phyloP scores from a whole-genome alignment of 1,140 invertebrate genomes.

The Pomacea maculata region DNA sequence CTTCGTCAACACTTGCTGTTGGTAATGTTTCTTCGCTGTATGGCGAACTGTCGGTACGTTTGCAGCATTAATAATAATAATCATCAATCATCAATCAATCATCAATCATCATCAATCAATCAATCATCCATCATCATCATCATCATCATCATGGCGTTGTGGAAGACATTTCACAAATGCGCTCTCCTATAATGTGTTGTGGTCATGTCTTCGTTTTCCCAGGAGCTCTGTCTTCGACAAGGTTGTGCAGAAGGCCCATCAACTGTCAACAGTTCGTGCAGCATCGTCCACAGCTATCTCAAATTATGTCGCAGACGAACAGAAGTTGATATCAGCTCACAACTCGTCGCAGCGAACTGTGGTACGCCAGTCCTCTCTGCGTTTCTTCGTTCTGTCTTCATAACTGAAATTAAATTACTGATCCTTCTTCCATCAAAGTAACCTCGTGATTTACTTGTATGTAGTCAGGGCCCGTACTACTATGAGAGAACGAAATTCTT shows the following conservation, averaged over 20 bases:
- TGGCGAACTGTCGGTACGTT: background rate
- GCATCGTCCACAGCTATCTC: background rate
- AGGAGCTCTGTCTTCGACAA: constrained; percentile 10
- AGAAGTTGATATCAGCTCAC: background rate
- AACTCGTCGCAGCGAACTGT: background rate
- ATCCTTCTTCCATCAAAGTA: too few species aligned
- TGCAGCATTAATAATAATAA: background rate
- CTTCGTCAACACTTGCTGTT: background rate
- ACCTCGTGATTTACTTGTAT: too few species aligned
- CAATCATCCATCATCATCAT: too few species aligned
- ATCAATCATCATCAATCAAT: too few species aligned
- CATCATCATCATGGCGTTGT: background rate
- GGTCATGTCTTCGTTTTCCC: background rate
- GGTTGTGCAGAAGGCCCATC: background rate
- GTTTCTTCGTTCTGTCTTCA: too few species aligned
- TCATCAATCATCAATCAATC: too few species aligned
- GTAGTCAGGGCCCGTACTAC: too few species aligned
- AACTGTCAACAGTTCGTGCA: background rate
- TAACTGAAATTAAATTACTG: too few species aligned
- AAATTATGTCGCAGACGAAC: background rate
- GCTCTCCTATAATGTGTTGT: background rate
- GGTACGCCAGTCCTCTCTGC: background rate
- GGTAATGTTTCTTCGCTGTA: background rate
- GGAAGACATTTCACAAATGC: background rate
- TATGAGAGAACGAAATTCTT: too few species aligned